Conservation (phyloP, 2,888 invertebrate species). For the Lithosia quadra region DNA sequence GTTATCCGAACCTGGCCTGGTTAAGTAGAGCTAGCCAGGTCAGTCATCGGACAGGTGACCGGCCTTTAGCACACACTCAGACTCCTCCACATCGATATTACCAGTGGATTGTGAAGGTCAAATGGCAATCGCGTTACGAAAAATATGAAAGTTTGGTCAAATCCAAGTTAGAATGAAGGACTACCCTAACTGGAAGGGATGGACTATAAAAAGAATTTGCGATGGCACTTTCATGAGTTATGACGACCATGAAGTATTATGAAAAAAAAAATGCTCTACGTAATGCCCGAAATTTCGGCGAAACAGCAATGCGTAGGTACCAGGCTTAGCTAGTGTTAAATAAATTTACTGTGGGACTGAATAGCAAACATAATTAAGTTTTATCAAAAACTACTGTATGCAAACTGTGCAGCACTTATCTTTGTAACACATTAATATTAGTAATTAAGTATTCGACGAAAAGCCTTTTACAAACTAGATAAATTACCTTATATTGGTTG, state of each 20-base stretch:
- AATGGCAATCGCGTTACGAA: too few species aligned
- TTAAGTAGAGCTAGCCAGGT: too few species aligned
- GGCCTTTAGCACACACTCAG: too few species aligned
- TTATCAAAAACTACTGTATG: conserved; percentile 49
- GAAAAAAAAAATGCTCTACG: background rate
- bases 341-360: conserved; percentile 18
- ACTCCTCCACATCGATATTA: too few species aligned
- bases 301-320: background rate
- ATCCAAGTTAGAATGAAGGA: too few species aligned
- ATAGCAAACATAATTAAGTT: conserved; percentile 31
- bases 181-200: too few species aligned
- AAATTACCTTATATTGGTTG: conserved; percentile 20
- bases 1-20: too few species aligned
- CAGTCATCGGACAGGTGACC: too few species aligned
- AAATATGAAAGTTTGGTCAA: too few species aligned
- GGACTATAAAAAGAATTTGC: too few species aligned
- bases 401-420: conserved; percentile 23
- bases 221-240: too few species aligned
- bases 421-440: conserved; percentile 25
- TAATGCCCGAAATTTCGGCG: background rate
- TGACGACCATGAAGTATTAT: background rate
- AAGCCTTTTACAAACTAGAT: conserved; percentile 33
- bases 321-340: background rate
- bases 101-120: too few species aligned
- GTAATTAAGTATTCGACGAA: conserved; percentile 43